Conservation (phyloP, 2,113 vertebrate species). For the Aythya baeri region DNA sequence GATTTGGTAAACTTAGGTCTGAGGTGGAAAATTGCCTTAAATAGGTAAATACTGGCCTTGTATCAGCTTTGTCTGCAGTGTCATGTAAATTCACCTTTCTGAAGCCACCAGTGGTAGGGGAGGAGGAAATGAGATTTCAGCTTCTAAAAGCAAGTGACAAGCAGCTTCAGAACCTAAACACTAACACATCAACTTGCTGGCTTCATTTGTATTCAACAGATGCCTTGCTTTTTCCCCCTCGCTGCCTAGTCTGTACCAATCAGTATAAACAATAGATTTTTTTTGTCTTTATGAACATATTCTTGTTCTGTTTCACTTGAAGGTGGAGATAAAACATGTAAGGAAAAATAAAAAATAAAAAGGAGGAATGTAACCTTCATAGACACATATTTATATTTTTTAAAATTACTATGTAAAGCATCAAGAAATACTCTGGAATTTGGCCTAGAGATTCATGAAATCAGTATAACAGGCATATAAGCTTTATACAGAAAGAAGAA, state of each 20-base stretch:
- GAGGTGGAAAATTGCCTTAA: background rate
- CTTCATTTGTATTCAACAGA: conserved; percentile 77
- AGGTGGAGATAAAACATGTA: conserved; percentile 20
- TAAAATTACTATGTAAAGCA: background rate
- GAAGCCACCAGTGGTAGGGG: background rate
- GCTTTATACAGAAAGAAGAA: background rate
- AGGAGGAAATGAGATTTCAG: background rate
- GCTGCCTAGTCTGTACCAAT: conserved; percentile 62
- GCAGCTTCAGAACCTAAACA: conserved; percentile 32
- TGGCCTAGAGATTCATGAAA: background rate
- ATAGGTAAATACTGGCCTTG: background rate
- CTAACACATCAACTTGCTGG: conserved; percentile 53
- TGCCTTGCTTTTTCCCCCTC: conserved; percentile 46
- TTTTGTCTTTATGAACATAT: conserved; percentile 67
- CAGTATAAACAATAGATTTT: conserved; percentile 74
- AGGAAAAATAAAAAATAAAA: background rate
- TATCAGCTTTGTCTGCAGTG: background rate
- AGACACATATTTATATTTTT: conserved; percentile 4
- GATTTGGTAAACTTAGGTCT: background rate
- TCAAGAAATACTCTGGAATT: conserved; percentile 18
- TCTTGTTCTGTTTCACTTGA: conserved; percentile 53
- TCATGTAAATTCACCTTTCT: background rate
- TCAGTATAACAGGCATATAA: background rate
- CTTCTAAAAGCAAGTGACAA: conserved; percentile 25
- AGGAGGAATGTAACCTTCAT: background rate